phyloP scores from a whole-genome alignment of 2,888 invertebrate species.

The Hirtodrosophila cameraria region DNA sequence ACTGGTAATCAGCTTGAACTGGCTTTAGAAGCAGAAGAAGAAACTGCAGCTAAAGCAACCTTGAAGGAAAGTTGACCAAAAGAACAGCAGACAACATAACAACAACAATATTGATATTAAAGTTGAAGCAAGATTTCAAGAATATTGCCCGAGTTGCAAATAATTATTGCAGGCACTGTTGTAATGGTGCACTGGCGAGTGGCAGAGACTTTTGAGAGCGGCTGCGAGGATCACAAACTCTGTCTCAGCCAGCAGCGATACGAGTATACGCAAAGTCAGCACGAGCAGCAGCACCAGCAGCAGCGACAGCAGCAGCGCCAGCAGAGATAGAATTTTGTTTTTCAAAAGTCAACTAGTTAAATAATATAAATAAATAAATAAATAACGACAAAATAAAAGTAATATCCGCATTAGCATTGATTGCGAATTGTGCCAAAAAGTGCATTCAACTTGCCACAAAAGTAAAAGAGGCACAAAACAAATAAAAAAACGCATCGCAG shows the following conservation, averaged over 20 bases:
- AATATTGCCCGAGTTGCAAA: slow-evolving; percentile 1
- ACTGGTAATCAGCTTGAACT: slow-evolving; percentile 24
- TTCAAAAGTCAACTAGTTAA: too few relatives aligned
- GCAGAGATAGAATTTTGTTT: slow-evolving; percentile 10
- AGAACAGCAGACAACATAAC: not conserved
- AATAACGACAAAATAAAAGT: too few relatives aligned
- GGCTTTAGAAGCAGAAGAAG: not conserved
- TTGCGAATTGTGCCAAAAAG: slow-evolving; percentile 31
- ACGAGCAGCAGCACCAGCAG: slow-evolving; percentile 25
- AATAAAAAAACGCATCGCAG: slow-evolving; percentile 7
- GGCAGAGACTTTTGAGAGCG: slow-evolving; percentile 41
- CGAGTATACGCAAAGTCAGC: slow-evolving; percentile 72
- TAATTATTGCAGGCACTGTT: slow-evolving; percentile 30
- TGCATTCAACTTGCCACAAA: slow-evolving; percentile 66
- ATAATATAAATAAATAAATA: too few relatives aligned
- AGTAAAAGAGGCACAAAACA: too few relatives aligned
- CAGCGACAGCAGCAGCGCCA: not conserved
- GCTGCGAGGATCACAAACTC: slow-evolving; percentile 50
- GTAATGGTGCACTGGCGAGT: slow-evolving; percentile 60
- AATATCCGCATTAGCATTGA: not conserved
- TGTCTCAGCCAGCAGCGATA: slow-evolving; percentile 51
- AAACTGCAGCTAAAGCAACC: slow-evolving; percentile 2
- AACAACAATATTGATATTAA: not conserved
- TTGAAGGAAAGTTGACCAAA: slow-evolving; percentile 19
- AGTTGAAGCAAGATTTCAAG: slow-evolving; percentile 1